Percentiles rank a stretch among this genome's conserved stretches.
These are phyloP conservation scores for Hesperophylax magnus DNA, from an alignment of 1,140 invertebrate species.

Conservation along the genomic window DNA sequence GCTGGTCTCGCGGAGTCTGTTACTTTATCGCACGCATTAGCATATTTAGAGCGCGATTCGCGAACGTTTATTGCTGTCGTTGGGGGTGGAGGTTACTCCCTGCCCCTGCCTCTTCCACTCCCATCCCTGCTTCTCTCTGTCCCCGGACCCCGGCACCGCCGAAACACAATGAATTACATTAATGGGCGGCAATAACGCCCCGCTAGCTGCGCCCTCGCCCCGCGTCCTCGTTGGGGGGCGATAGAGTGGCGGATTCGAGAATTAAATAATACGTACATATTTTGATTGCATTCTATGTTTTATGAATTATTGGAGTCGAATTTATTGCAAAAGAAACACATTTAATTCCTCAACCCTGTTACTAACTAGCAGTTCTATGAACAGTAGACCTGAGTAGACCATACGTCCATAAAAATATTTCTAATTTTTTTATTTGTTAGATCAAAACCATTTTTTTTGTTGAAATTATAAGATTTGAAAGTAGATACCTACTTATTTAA, in stretches of 20 bases:
- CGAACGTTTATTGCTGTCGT: conserved; percentile 58
- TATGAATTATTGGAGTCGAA: neutral
- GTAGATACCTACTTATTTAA: too few relatives aligned
- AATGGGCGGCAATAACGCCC: conserved; percentile 58
- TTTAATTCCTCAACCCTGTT: too few relatives aligned
- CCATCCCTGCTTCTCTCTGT: conserved; percentile 7
- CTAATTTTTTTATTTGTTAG: too few relatives aligned
- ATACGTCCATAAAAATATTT: too few relatives aligned
- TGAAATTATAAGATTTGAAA: too few relatives aligned
- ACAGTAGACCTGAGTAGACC: too few relatives aligned
- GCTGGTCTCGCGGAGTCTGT: conserved; percentile 29
- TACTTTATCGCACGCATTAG: conserved; percentile 58
- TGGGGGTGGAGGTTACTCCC: conserved; percentile 49
- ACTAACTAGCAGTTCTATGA: too few relatives aligned
- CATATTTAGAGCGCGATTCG: conserved; percentile 58
- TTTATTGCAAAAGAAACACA: too few relatives aligned
- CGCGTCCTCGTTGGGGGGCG: conserved; percentile 13
- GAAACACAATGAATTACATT: conserved; percentile 59
- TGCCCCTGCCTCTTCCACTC: conserved; percentile 29
- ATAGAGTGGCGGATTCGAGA: conserved; percentile 10
- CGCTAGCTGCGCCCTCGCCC: conserved; percentile 43
- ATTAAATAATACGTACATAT: neutral
- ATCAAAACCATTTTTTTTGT: too few relatives aligned
- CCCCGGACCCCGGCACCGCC: conserved; percentile 53
- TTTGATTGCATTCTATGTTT: neutral